Evolutionary conservation across 1,140 invertebrate genomes (phyloP), one percentile per base, ranked within the genome.

Genomic region (Heliconius hermathena): DNA sequence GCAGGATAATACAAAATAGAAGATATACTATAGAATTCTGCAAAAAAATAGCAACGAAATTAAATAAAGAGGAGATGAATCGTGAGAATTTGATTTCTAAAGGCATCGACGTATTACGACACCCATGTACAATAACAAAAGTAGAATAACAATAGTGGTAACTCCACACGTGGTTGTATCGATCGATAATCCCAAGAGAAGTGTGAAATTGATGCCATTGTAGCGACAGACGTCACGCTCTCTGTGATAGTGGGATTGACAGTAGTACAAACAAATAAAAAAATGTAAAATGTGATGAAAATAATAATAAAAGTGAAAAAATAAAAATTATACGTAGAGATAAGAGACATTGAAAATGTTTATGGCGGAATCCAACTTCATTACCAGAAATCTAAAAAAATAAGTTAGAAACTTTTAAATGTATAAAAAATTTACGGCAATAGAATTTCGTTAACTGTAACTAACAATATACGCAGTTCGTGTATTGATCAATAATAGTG

Each of bases 401-500:
- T 41, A 46, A 3, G 3, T 46, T 13, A 52, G 1, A 20, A 52
- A 52, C 5, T 6, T 52, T 3, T 41, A 3, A 46, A 52, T 20
- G 18, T 2, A 2, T 20, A 52, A 52, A 20, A 52, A 2, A 2
- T 20, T 20, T 8, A 52, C 18, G 16, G n/a, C 26, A 3, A 1
- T 5, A 1, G 0, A 66, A 16, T 11, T 9, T n/a, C 0, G 4
- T 66, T 29, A 29, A 66, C 26, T 26, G 3, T 66, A 60, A n/a
- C 9, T 60, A 60, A 26, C 54, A 22, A 22, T 60, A 22, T 1
- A 60, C 8, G n/a, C 8, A 60, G 54, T 52, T 57, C 54, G 54
- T 57, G 60, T 26, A 76, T 57, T 60, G 78, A 82, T 78, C 38
- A 33, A 46, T 26, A 71, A 33, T 49, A 46, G 54, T 16, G 22